These are phyloP conservation scores for Hetaerina titia DNA, from an alignment of 2,888 invertebrate species.

Conservation along the genomic window DNA sequence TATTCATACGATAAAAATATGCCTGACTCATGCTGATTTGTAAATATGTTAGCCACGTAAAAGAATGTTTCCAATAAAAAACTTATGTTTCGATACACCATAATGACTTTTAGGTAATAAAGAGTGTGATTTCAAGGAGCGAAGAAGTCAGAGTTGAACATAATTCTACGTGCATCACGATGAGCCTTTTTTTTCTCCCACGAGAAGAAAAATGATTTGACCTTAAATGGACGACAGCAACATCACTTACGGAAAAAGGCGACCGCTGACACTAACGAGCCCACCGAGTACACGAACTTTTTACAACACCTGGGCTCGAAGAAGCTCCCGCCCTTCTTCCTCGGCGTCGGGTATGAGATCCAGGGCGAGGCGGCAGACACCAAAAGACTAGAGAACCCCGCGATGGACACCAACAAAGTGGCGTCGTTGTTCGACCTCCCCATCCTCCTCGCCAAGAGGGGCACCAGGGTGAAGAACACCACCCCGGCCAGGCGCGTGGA, in stretches of 20 bases:
- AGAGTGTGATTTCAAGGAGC: no score
- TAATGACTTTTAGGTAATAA: no score
- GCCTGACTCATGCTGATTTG: no score
- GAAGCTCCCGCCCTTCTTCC: background rate
- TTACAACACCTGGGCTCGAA: slow-evolving; percentile 46
- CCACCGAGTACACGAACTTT: slow-evolving; percentile 29
- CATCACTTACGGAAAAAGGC: slow-evolving; percentile 16
- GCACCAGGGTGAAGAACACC: slow-evolving; percentile 47
- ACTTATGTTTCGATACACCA: no score
- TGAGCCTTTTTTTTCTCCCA: no score
- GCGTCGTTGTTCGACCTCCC: slow-evolving; percentile 27
- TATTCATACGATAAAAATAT: no score
- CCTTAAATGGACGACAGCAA: no score
- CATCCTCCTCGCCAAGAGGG: slow-evolving; percentile 1
- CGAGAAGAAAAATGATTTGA: no score
- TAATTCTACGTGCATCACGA: no score
- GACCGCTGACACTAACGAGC: slow-evolving; percentile 12
- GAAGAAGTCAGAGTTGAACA: no score
- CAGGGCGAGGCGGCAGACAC: slow-evolving; percentile 8
- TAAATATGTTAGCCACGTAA: no score
- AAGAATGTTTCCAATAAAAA: no score
- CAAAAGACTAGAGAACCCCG: slow-evolving; percentile 51
- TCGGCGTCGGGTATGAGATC: slow-evolving; percentile 27
- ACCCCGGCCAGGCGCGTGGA: slow-evolving; percentile 32
- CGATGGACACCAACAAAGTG: slow-evolving; percentile 25